phyloP scores from a whole-genome alignment of 2,113 vertebrate species.

The Crotalus tigris region DNA sequence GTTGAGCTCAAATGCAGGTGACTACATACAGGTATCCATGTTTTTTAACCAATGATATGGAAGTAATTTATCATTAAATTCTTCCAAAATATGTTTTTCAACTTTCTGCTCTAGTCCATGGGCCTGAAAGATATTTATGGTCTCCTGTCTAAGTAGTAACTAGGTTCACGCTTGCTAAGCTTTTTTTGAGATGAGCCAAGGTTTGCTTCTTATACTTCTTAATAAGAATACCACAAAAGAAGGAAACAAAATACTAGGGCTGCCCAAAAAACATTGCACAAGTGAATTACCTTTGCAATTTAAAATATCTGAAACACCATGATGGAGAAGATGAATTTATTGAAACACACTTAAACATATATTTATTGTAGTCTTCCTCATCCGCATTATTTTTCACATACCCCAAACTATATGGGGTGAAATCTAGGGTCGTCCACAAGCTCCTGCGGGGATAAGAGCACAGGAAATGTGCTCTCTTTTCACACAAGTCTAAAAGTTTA shows the following conservation, averaged over 20 bases:
- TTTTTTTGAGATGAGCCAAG: not conserved
- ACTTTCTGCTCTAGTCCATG: not conserved
- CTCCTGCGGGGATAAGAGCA: not conserved
- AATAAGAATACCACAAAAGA: not conserved
- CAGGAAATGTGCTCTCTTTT: not conserved
- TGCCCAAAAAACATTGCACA: not conserved
- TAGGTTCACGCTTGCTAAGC: not conserved
- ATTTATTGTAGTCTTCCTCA: not conserved
- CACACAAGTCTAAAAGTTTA: not conserved
- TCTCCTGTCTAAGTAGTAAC: not conserved
- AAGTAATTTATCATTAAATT: not conserved
- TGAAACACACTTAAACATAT: not conserved
- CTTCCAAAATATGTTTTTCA: not conserved
- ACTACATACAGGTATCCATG: not conserved
- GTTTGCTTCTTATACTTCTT: not conserved
- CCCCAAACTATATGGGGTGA: not conserved
- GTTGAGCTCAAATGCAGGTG: not conserved
- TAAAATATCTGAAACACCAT: not conserved
- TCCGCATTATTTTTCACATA: not conserved
- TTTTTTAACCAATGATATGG: not conserved
- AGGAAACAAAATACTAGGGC: not conserved
- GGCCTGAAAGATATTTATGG: not conserved
- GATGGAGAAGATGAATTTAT: not conserved
- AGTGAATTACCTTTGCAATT: not conserved
- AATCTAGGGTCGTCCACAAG: not conserved